Base-by-base conservation (phyloP, 2,113 vertebrate species). In the Sula dactylatra region DNA sequence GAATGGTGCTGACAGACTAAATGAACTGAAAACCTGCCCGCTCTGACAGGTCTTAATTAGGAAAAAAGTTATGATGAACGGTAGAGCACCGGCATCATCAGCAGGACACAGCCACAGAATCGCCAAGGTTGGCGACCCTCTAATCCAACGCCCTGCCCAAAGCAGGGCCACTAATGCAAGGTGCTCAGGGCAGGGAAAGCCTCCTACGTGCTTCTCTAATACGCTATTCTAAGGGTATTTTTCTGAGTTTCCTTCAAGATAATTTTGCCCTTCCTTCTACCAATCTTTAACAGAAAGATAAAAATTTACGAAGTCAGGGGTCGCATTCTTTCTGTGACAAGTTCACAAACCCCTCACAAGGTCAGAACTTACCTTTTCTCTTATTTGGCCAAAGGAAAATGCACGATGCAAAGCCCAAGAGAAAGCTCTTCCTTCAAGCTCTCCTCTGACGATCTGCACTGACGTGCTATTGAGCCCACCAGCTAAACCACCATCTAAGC, bases 161-260 rank as follows among this genome's bases (percentile, higher is more conserved):
- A 18, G 38, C 56, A 13, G 61, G 22, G 5, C 16, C 25, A 6
- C 34, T 16, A 11, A 1, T 24, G 50, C 61, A 24, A 14, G 31
- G 1, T 29, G 72, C 62, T 50, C 36, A 3, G 27, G 38, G 22
- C 27, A 11, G 9, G 19, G 22, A 62, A 70, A 79, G 38, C 66
- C 40, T 79, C 47, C 11, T 2, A 8, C 5, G 1, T 6, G 8
- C 31, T 27, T 26, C 73, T 7, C 47, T 2, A n/a, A 16, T 3
- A n/a, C 1, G 0, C 1, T 1, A n/a, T 40, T 50, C 70, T 1
- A 24, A 47, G 58, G 42, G 8, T 16, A 20, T n/a, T 47, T 27
- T 47, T 29, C 49, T 29, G 15, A 55, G 66, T 31, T 54, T 42
- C n/a, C 58, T 26, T 42, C n/a, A 31, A 59, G 54, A 19, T 34